Evolutionary conservation across 2,888 invertebrate genomes (phyloP), one percentile per base, ranked within the genome.

Genomic region (Hermaeophaga mercurialis): DNA sequence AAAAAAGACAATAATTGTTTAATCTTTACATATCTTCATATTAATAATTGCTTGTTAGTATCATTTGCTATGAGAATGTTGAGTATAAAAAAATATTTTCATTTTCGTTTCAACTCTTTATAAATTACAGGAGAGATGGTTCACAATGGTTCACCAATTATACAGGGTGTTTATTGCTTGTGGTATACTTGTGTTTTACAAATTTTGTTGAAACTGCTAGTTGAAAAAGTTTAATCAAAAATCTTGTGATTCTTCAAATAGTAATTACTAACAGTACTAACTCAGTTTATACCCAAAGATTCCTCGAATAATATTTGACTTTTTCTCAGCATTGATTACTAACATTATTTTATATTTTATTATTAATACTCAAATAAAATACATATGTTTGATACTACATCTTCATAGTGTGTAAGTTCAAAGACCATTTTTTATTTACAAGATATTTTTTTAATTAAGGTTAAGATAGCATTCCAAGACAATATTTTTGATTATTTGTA

Each of bases 321-420:
- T n/a, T n/a, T n/a, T n/a, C n/a, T 24, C 2, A 24, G 43, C 24
- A 43, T n/a, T 43, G 9, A 22, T n/a, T 49, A 22, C 49, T 49
- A 22, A 22, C 19, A 38, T 18, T 53, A 19, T 17, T 45, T 43
- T 54, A 44, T 49, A 33, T 38, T 17, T 46, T 43, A 53, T 26
- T 48, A 18, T 18, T 54, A 11, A n/a, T 34, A 31, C 43, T 48
- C 9, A 57, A 59, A 61, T 66, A 59, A 62, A 68, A 66, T 68
- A 68, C 68, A 67, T 68, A 66, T 68, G 68, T 66, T 68, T 67
- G 59, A 62, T 56, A 28, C 61, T 46, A 56, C 18, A 45, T 53
- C 43, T 24, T 22, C 3, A 22, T 22, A 22, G 5, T 36, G 22
- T 22, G 22, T 17, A 36, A 36, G 22, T 12, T 5, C 22, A 31